Evolutionary conservation across 2,888 invertebrate species (phyloP).

Genomic region (Atrina japonica): DNA sequence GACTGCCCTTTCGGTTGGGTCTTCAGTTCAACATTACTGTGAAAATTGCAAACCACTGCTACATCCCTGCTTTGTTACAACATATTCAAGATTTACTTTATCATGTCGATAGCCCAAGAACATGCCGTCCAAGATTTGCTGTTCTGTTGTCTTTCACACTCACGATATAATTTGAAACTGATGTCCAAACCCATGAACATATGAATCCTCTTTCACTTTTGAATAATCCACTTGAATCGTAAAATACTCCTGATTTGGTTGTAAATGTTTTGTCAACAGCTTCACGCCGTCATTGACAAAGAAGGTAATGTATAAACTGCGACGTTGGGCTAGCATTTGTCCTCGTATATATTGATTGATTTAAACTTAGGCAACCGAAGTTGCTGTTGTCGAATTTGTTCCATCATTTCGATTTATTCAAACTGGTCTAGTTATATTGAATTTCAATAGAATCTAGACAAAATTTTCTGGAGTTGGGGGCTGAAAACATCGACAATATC

Average conservation of each 20-base stretch:
- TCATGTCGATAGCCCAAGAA: slow-evolving; percentile 46
- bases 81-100: too few relatives aligned
- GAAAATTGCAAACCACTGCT: slow-evolving; percentile 35
- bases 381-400: not conserved
- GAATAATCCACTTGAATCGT: not conserved
- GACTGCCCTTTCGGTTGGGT: slow-evolving; percentile 29
- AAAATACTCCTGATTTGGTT: too few relatives aligned
- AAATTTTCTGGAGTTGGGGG: slow-evolving; percentile 24
- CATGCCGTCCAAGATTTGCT: slow-evolving; percentile 37
- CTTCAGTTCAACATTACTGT: too few relatives aligned
- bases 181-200: slow-evolving; percentile 43
- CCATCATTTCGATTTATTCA: not conserved
- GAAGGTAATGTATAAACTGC: not conserved
- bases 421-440: slow-evolving; percentile 34
- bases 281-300: too few relatives aligned
- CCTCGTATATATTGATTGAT: too few relatives aligned
- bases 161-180: slow-evolving; percentile 37
- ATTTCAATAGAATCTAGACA: slow-evolving; percentile 17
- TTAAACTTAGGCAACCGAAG: too few relatives aligned
- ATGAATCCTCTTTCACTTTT: slow-evolving; percentile 1
- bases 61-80: slow-evolving; percentile 19
- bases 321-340: too few relatives aligned
- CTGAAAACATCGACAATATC: slow-evolving; percentile 9
- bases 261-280: not conserved
- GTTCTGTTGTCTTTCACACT: slow-evolving; percentile 33